Base-by-base conservation (phyloP, 2,113 vertebrate species). In the Centrocercus urophasianus region DNA sequence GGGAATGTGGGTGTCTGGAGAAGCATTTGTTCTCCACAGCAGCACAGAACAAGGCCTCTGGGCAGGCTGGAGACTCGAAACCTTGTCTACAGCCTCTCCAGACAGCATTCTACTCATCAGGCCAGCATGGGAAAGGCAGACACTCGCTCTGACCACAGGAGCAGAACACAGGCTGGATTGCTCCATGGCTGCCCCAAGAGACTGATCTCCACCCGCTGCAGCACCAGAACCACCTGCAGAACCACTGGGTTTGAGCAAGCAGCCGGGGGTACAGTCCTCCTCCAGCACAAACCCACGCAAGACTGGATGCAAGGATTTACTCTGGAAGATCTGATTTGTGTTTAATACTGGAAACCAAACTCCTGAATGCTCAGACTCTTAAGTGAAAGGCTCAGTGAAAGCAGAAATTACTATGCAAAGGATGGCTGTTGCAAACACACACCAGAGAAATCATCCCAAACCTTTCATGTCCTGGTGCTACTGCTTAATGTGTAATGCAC, bases 401-500 rank as follows among this genome's bases (percentile, higher is more conserved):
- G 32, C 20, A 81, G 8, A 69, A 10, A 18, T 32, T n/a, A 48
- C 18, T 42, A 36, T 36, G 73, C 1, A 2, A 6, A 73, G 42
- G 6, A n/a, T 34, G 8, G 24, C 48, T 82, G 13, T 56, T 19
- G 60, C 22, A 90, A 84, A 82, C 3, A 8, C 38, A 59, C 15
- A 67, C 50, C 59, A 76, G 45, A 72, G 59, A 18, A 87, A 43
- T 11, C 7, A 57, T 76, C 89, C 75, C 42, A 71, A 67, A 43
- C 28, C 19, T 80, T 48, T 57, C 24, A 5, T 8, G 19, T 34
- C 65, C 38, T 22, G 54, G 2, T 24, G 54, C 38, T 86, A 50
- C n/a, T 47, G 15, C 48, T 83, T 60, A 54, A 72, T 0, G 0
- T 20, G 34, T 11, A 54, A 85, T 0, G 0, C 47, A 48, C 21